Evolutionary conservation across 2,113 vertebrate genomes (phyloP).

Genomic region (Anser cygnoides): DNA sequence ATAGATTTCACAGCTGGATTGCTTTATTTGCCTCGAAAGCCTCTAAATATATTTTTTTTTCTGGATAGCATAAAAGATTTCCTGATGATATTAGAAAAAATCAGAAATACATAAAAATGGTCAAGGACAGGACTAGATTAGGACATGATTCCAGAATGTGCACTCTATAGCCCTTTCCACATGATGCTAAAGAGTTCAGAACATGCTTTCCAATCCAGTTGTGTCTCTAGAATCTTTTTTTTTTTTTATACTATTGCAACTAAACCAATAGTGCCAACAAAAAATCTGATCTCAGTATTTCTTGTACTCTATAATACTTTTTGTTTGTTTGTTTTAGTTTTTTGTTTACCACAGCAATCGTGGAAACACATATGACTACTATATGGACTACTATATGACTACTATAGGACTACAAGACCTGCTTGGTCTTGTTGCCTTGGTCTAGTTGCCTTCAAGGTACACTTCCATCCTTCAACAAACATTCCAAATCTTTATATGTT

Average conservation of each 20-base stretch:
- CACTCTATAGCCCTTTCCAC: background rate
- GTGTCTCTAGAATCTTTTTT: background rate
- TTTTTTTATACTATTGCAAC: background rate
- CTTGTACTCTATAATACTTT: background rate
- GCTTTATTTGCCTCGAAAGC: no score
- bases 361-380: background rate
- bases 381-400: background rate
- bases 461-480: background rate
- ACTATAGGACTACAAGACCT: background rate
- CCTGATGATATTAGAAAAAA: no score
- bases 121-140: background rate
- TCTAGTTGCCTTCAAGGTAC: background rate
- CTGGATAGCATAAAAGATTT: no score
- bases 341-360: background rate
- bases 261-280: rapidly evolving
- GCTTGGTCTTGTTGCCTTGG: no score
- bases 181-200: background rate
- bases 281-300: background rate
- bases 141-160: background rate
- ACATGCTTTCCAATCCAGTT: background rate
- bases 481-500: background rate
- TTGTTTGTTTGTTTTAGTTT: background rate
- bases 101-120: background rate
- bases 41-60: no score
- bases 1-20: background rate